phyloP scores from a whole-genome alignment of 2,113 vertebrate genomes.

The Notechis scutatus region DNA sequence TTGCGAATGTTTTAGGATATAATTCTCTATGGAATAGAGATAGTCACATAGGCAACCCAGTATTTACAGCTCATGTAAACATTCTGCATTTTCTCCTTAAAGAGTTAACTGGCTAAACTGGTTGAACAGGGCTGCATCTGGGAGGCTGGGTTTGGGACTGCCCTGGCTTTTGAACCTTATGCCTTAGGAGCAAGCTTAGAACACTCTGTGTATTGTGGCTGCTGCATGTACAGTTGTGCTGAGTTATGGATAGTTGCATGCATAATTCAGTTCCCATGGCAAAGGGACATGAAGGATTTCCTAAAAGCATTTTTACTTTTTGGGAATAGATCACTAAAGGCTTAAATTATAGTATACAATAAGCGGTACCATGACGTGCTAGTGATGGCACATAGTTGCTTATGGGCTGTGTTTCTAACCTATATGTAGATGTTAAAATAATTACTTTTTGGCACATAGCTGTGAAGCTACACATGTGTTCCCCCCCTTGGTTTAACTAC shows the following conservation, averaged over 20 bases:
- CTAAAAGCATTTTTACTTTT: not conserved
- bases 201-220: not conserved
- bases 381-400: not conserved
- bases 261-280: not conserved
- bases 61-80: not conserved
- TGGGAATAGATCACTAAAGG: not conserved
- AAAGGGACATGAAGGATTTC: not conserved
- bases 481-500: not conserved
- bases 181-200: not conserved
- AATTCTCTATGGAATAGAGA: not conserved
- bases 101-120: not conserved
- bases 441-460: not conserved
- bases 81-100: not conserved
- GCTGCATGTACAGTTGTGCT: not conserved
- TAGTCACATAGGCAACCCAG: not conserved
- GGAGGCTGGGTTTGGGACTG: not conserved
- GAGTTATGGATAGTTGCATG: not conserved
- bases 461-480: not conserved
- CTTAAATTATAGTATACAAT: not conserved
- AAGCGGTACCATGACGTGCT: no score
- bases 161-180: not conserved
- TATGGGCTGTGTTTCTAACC: not conserved
- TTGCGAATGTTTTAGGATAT: rapidly evolving
- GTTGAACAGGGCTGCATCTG: not conserved
- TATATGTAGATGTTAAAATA: not conserved